Conservation (phyloP, 1,140 invertebrate genomes). For the Drosophila subpulchrella region DNA sequence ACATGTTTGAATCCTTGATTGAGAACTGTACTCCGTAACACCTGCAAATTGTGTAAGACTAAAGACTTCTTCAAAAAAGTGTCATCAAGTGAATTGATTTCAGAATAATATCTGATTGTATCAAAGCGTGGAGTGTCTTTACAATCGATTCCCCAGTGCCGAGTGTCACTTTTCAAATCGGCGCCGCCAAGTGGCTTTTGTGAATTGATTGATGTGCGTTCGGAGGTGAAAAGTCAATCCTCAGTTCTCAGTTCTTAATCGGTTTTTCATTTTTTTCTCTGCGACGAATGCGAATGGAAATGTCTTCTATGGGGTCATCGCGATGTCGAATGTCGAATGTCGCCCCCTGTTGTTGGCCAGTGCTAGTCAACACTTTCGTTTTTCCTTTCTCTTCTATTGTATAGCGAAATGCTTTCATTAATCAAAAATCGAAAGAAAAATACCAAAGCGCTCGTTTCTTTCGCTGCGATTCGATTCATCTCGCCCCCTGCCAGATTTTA, state of each 20-base stretch:
- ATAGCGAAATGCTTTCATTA: conserved; percentile 72
- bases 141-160: conserved; percentile 8
- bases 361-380: conserved; percentile 76
- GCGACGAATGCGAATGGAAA: conserved; percentile 67
- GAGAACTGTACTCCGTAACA: too few relatives aligned
- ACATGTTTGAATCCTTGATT: too few relatives aligned
- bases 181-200: background rate
- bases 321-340: background rate
- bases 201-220: conserved; percentile 6
- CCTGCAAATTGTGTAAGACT: too few relatives aligned
- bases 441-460: conserved; percentile 48
- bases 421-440: conserved; percentile 52
- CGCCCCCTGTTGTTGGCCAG: conserved; percentile 24
- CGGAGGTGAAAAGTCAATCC: conserved; percentile 41
- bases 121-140: background rate
- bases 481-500: conserved; percentile 31
- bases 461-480: conserved; percentile 1
- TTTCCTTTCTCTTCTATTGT: conserved; percentile 71
- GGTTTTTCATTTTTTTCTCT: conserved; percentile 4
- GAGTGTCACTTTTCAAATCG: conserved; percentile 7
- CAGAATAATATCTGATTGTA: conserved; percentile 1
- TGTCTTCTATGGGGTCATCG: conserved; percentile 28
- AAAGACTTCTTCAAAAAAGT: background rate
- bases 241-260: background rate
- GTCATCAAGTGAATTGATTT: background rate